Conservation (phyloP, 2,113 vertebrate species). For the Oreochromis tanganicae region DNA sequence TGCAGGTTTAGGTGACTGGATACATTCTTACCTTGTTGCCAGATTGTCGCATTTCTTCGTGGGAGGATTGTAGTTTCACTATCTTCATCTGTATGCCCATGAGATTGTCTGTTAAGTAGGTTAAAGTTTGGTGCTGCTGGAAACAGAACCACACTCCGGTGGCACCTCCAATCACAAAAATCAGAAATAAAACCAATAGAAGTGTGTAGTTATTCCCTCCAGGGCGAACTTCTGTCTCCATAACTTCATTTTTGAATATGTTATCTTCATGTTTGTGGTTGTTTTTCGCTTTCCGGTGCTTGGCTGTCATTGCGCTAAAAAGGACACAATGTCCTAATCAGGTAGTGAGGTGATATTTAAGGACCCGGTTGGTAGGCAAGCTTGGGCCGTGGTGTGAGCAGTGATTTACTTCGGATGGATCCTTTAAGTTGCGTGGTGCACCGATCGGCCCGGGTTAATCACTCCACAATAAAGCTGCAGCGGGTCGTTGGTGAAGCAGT, state of each 20-base stretch:
- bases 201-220: slow-evolving; percentile 23
- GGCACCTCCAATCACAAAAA: slow-evolving; percentile 42
- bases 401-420: neutral
- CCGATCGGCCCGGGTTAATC: neutral
- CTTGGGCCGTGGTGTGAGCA: neutral
- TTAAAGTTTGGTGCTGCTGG: slow-evolving; percentile 71
- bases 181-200: slow-evolving; percentile 38
- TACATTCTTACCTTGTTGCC: slow-evolving; percentile 54
- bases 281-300: slow-evolving; percentile 68
- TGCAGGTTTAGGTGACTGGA: neutral
- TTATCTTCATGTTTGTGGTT: slow-evolving; percentile 66
- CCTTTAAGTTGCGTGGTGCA: neutral
- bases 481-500: neutral
- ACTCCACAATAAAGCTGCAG: neutral
- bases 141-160: slow-evolving; percentile 58
- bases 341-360: neutral
- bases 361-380: neutral
- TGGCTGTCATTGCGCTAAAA: slow-evolving; percentile 65
- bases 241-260: slow-evolving; percentile 50
- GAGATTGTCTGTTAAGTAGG: slow-evolving; percentile 60
- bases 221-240: slow-evolving; percentile 38
- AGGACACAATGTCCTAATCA: slow-evolving; percentile 51
- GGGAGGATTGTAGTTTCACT: slow-evolving; percentile 58
- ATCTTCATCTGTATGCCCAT: slow-evolving; percentile 67
- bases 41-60: slow-evolving; percentile 58